Conservation (phyloP, 2,113 vertebrate species). For the Arenaria interpres region DNA sequence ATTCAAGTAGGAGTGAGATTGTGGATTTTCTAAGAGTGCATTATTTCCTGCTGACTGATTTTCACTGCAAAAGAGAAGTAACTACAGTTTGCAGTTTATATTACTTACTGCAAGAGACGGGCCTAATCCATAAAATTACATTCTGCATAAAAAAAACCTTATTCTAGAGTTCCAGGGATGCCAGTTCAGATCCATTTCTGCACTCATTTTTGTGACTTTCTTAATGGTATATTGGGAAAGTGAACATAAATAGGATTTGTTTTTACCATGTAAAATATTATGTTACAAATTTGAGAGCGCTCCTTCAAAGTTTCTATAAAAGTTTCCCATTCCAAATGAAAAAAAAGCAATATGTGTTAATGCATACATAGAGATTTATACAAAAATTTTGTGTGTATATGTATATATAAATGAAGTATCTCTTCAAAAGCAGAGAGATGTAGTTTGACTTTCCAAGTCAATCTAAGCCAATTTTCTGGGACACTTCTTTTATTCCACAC, state of each 20-base stretch:
- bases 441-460: not conserved
- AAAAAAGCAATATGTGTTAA: not conserved
- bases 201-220: not conserved
- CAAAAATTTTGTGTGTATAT: not conserved
- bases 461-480: not conserved
- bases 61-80: not conserved
- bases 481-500: not conserved
- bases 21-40: not conserved
- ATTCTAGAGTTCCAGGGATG: not conserved
- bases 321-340: not conserved
- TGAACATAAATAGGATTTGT: not conserved
- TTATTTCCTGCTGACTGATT: constrained; percentile 18
- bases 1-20: not conserved
- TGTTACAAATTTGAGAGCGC: not conserved
- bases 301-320: not conserved
- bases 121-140: not conserved
- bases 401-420: not conserved
- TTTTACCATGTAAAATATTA: not conserved
- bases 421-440: not conserved
- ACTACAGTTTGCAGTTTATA: not conserved
- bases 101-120: not conserved
- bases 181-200: not conserved
- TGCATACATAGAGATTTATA: not conserved
- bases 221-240: not conserved
- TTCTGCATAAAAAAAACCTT: not conserved